Evolutionary conservation across 1,140 invertebrate species (phyloP).

Genomic region (Phocides pigmalion): DNA sequence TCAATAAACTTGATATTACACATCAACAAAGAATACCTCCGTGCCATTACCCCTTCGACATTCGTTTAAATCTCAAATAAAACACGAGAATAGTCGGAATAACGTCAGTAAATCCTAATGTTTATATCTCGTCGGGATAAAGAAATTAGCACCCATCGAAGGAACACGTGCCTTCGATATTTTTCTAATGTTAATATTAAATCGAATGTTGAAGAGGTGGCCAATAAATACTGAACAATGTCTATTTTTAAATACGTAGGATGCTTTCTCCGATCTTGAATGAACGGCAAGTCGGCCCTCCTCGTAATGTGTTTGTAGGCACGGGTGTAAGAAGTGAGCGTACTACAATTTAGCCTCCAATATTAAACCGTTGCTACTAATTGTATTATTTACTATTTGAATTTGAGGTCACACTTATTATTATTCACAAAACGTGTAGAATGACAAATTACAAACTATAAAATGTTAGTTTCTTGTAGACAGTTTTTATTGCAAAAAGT

Average conservation of each 20-base stretch:
- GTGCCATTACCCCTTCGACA: not conserved
- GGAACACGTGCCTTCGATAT: slow-evolving; percentile 66
- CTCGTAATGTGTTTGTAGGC: slow-evolving; percentile 64
- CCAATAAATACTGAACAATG: slow-evolving; percentile 77
- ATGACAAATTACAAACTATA: slow-evolving; percentile 17
- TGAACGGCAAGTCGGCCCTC: slow-evolving; percentile 73
- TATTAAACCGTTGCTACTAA: too few species aligned
- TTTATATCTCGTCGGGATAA: slow-evolving; percentile 27
- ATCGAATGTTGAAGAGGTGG: slow-evolving; percentile 73
- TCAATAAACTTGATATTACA: slow-evolving; percentile 31
- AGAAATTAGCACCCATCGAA: slow-evolving; percentile 58
- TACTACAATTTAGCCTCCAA: not conserved
- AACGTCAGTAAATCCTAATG: slow-evolving; percentile 18
- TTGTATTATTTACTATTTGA: too few species aligned
- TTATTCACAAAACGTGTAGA: not conserved
- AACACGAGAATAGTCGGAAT: slow-evolving; percentile 9
- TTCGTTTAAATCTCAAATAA: slow-evolving; percentile 11
- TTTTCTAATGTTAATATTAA: slow-evolving; percentile 78
- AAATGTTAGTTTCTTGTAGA: slow-evolving; percentile 16
- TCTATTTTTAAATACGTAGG: slow-evolving; percentile 80
- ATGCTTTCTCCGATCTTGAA: slow-evolving; percentile 79
- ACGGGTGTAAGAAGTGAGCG: slow-evolving; percentile 33
- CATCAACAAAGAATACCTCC: not conserved
- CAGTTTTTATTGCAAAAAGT: slow-evolving; percentile 29
- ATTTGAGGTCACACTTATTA: not conserved